Conservation (phyloP, 1,140 invertebrate species). For the Zophobas atratus region DNA sequence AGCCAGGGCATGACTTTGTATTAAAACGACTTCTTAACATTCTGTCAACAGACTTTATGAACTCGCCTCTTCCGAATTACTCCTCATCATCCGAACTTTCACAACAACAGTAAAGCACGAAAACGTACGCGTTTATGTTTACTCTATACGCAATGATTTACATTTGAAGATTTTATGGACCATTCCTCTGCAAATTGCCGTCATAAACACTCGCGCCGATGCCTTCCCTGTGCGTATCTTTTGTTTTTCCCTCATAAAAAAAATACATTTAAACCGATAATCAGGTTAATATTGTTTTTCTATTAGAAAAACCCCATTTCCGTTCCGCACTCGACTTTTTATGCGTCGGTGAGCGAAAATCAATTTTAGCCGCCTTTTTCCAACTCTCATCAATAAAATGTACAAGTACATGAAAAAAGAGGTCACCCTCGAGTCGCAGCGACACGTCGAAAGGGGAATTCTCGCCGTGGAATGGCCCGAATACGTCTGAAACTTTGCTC, state of each 20-base stretch:
- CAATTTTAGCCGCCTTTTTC: too few species aligned
- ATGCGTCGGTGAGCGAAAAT: too few species aligned
- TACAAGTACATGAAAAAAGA: not conserved
- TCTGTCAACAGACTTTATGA: conserved; percentile 4
- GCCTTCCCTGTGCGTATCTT: conserved; percentile 21
- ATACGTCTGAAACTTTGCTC: conserved; percentile 5
- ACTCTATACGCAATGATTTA: conserved; percentile 38
- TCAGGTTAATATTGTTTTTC: conserved; percentile 1
- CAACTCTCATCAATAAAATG: too few species aligned
- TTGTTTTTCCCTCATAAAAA: conserved; percentile 27
- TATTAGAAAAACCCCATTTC: not conserved
- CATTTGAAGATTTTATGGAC: conserved; percentile 38
- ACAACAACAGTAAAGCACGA: conserved; percentile 1
- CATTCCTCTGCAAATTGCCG: conserved; percentile 26
- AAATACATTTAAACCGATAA: not conserved
- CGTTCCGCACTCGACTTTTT: too few species aligned
- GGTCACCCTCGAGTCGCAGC: not conserved
- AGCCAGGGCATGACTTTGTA: too few species aligned
- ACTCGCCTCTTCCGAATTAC: too few species aligned
- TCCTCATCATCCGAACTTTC: too few species aligned
- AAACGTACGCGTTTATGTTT: conserved; percentile 32
- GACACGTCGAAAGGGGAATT: not conserved
- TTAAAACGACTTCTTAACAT: not conserved
- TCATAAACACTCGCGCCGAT: conserved; percentile 26
- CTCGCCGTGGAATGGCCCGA: not conserved